These are phyloP conservation scores for Tuta absoluta DNA, from an alignment of 2,888 invertebrate genomes.

Conservation along the genomic window DNA sequence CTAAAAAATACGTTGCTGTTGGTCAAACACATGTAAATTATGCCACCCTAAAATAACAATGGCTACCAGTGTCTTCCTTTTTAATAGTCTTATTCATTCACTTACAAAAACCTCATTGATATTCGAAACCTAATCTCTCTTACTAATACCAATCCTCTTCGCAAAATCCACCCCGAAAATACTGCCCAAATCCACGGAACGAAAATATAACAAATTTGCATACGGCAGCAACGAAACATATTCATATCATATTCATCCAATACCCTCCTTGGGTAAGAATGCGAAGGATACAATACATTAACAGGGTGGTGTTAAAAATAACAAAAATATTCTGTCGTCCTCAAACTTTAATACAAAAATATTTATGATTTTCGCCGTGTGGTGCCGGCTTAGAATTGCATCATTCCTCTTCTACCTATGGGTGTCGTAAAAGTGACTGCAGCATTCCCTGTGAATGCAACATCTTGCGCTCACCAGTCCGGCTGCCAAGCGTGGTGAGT, in stretches of 20 bases:
- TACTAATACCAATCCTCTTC: slow-evolving; percentile 4
- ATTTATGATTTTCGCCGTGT: no score
- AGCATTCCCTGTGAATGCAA: no score
- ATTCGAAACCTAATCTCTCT: background rate
- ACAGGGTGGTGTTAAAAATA: slow-evolving; percentile 5
- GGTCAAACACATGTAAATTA: no score
- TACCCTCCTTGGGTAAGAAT: slow-evolving; percentile 52
- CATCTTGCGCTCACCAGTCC: no score
- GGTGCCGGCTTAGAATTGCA: no score
- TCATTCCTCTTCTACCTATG: no score
- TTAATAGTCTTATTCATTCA: no score
- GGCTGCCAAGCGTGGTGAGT: no score
- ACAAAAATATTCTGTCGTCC: background rate
- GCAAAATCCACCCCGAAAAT: slow-evolving; percentile 10
- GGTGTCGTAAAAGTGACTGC: no score
- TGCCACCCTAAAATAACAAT: background rate
- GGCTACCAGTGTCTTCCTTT: background rate
- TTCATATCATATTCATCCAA: slow-evolving; percentile 48
- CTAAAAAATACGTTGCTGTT: no score
- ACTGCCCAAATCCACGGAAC: slow-evolving; percentile 6
- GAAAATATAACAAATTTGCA: slow-evolving; percentile 34
- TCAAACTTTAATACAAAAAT: background rate
- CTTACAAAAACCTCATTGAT: background rate
- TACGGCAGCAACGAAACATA: slow-evolving; percentile 26
- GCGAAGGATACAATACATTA: slow-evolving; percentile 46